Percentiles rank a stretch among this genome's conserved stretches.
Conservation (phyloP, 2,113 vertebrate genomes). For the Aphyosemion australe region DNA sequence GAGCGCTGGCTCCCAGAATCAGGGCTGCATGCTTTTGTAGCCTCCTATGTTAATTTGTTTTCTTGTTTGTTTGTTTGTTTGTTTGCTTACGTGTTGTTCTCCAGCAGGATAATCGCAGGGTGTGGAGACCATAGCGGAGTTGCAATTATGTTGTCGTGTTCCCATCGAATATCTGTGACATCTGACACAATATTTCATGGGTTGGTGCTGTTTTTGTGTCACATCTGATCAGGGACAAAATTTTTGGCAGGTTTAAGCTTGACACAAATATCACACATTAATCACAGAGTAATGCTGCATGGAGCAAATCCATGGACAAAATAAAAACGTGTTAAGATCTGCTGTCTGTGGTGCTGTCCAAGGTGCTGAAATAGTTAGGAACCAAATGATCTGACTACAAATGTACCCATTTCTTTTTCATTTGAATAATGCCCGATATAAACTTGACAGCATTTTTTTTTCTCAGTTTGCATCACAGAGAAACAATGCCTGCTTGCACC, state of each 20-base stretch:
- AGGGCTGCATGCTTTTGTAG: slow-evolving; percentile 65
- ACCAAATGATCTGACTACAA: not conserved
- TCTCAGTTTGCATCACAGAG: slow-evolving; percentile 3
- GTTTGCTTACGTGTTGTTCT: slow-evolving; percentile 63
- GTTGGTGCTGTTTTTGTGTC: slow-evolving; percentile 19
- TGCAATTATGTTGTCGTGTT: slow-evolving; percentile 46
- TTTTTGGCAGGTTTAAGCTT: slow-evolving; percentile 5
- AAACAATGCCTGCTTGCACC: slow-evolving; percentile 7
- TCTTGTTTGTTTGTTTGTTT: slow-evolving; percentile 60
- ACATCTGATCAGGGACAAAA: slow-evolving; percentile 3
- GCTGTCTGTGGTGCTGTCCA: slow-evolving; percentile 57
- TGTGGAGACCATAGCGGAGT: slow-evolving; percentile 11
- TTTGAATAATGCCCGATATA: slow-evolving; percentile 23
- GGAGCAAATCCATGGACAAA: not conserved
- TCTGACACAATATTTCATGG: slow-evolving; percentile 24
- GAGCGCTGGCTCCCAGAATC: slow-evolving; percentile 68
- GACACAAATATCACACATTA: not conserved
- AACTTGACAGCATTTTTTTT: slow-evolving; percentile 1
- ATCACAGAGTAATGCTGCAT: not conserved
- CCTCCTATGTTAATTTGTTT: slow-evolving; percentile 75
- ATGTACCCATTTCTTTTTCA: slow-evolving; percentile 7
- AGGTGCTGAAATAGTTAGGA: slow-evolving; percentile 67
- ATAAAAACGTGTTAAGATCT: not conserved
- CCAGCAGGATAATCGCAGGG: slow-evolving; percentile 47
- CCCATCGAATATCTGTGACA: slow-evolving; percentile 44